Base-by-base conservation (phyloP, 1,140 invertebrate genomes). In the Nasonia giraulti region DNA sequence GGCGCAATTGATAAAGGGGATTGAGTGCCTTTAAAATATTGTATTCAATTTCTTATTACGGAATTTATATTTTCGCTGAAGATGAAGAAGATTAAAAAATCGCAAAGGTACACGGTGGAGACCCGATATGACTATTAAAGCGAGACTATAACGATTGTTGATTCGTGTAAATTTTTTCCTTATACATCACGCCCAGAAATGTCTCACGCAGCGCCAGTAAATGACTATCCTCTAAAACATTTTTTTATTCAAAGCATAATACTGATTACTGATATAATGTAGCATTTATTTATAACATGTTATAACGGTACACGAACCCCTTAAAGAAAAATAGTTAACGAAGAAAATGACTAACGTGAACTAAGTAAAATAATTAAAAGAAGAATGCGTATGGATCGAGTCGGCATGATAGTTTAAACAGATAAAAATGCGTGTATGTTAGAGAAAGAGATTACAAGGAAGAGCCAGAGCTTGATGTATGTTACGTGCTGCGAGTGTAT, bases 1-100 rank as follows among this genome's bases (percentile, higher is more conserved):
- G 50, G 80, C 85, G 81, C 76, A 79, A 33, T 79, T 86, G 79
- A 82, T 85, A 82, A 86, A 86, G 85, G 85, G 80, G 85, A 82
- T 86, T 80, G 85, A 86, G 85, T 86, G 85, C 85, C 85, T 86
- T 86, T 86, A 74, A 82, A 82, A 82, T 47, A 82, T 85, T 85
- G 79, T 86, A 82, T 86, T 86, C 75, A 82, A 83, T 86, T 86
- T 86, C 80, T 86, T 79, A 86, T 79, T 86, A 80, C 40, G 81
- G 31, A 86, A 82, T 86, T 85, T 86, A 82, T 86, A 82, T 86
- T 86, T 86, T 82, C 81, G 80, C 85, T 79, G 85, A 20, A 86
- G 33, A 79, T 82, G 74, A 79, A 82, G 11, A 82, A 76, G 47
- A 40, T 27, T 27, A 76, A 62, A 50, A 27, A 76, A 47, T 50